Evolutionary conservation across 2,888 invertebrate genomes (phyloP).

Genomic region (Cactoblastis cactorum): DNA sequence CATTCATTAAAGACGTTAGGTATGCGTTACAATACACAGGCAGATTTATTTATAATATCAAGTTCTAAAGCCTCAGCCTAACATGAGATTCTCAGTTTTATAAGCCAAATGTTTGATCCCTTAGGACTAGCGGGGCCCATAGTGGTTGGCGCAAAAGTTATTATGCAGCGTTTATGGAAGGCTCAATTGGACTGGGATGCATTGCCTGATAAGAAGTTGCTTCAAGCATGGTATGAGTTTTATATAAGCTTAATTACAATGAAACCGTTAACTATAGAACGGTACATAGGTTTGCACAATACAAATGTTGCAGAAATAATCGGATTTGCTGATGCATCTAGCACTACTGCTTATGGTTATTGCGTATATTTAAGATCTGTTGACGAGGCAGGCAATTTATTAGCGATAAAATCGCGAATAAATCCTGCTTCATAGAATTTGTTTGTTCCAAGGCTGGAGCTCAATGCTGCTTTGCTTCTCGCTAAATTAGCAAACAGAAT

Average conservation of each 20-base stretch:
- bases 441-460: too few relatives aligned
- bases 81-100: background rate
- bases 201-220: too few relatives aligned
- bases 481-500: slow-evolving; percentile 16
- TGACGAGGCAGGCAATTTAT: slow-evolving; percentile 12
- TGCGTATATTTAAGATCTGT: slow-evolving; percentile 20
- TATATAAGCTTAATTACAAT: slow-evolving; percentile 15
- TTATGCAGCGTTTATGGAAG: too few relatives aligned
- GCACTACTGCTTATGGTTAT: slow-evolving; percentile 19
- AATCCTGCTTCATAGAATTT: too few relatives aligned
- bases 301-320: slow-evolving; percentile 10
- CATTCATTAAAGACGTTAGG: slow-evolving; percentile 16
- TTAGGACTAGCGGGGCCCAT: too few relatives aligned
- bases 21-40: slow-evolving; percentile 12
- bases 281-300: background rate
- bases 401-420: too few relatives aligned
- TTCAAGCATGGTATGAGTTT: too few relatives aligned
- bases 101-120: too few relatives aligned
- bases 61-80: slow-evolving; percentile 7
- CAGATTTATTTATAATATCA: slow-evolving; percentile 15
- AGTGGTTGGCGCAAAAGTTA: too few relatives aligned
- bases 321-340: too few relatives aligned
- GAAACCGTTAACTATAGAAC: slow-evolving; percentile 14
- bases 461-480: slow-evolving; percentile 22
- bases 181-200: too few relatives aligned